Base-by-base conservation (phyloP, 2,888 invertebrate species). In the Brachypalpus laphriformis region DNA sequence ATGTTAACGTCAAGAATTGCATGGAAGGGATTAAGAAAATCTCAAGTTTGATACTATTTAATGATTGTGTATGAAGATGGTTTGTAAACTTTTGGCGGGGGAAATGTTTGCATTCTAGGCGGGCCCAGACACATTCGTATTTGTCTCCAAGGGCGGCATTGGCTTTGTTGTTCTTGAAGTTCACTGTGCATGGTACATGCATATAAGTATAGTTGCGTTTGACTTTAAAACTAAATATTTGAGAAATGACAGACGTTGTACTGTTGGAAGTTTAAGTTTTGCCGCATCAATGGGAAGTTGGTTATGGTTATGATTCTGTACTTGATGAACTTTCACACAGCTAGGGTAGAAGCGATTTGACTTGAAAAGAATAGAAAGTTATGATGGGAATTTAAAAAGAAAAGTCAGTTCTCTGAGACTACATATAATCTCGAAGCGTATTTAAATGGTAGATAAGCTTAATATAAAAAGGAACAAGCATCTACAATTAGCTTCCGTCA, bases 151-250 rank as follows among this genome's bases (percentile, higher is more conserved):
- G 63, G 40, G 56, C 74, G 57, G 57, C 66, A 56, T 54, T 59
- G 71, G 2, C 66, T 51, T 74, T 80, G 65, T 74, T 65, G 42
- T 31, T 54, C 28, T 31, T 57, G 51, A 80, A 75, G 74, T 80
- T 74, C 80, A 80, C n/a, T n/a, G 57, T 74, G 66, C 65, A 59
- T 72, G 59, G 49, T 16, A 11, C 20, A 28, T 31, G 22, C 9
- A 14, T n/a, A 34, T 3, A 34, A 8, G 25, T n/a, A 25, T 28
- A 59, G 49, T 42, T 54, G 59, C 25, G 42, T 66, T 59, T 74
- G 80, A 80, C 80, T 80, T 80, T 80, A 59, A 49, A 16, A 66
- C 57, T 61, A 31, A 78, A 77, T 71, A 63, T 61, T 78, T 56
- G 42, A 51, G 54, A 31, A 63, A 63, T 18, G 28, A 49, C 14